These are phyloP conservation scores for Ichneumoninae sp. DNA, from an alignment of 2,888 invertebrate genomes.

Conservation along the genomic window DNA sequence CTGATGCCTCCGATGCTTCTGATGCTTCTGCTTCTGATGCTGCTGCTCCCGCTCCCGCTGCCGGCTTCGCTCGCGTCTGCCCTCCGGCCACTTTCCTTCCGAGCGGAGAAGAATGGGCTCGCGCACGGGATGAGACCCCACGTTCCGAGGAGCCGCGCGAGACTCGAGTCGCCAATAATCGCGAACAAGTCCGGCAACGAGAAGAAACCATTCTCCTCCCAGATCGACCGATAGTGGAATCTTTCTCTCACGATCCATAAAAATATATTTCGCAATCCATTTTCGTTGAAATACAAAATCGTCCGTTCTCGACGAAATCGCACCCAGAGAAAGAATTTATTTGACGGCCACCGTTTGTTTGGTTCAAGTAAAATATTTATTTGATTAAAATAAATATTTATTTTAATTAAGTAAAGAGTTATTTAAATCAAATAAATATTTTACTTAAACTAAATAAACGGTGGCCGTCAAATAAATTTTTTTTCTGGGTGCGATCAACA, in stretches of 20 bases:
- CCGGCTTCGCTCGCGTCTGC: constrained; percentile 69
- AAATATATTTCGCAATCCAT: not conserved
- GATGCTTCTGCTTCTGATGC: constrained; percentile 30
- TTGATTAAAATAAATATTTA: too few relatives aligned
- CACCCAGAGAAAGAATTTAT: too few relatives aligned
- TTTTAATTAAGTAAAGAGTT: too few relatives aligned
- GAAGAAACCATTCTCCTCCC: not conserved
- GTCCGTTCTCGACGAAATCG: not conserved
- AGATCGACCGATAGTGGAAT: not conserved
- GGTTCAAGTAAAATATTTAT: too few relatives aligned
- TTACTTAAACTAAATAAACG: too few relatives aligned
- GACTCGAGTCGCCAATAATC: constrained; percentile 41
- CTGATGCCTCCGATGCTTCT: constrained; percentile 23
- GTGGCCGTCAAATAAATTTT: too few relatives aligned
- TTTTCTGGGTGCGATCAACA: not conserved
- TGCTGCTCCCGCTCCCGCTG: constrained; percentile 10
- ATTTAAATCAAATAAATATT: too few relatives aligned
- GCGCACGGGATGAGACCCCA: constrained; percentile 42
- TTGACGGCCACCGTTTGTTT: too few relatives aligned
- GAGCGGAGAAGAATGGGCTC: constrained; percentile 67
- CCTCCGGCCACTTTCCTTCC: constrained; percentile 76
- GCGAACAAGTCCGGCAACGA: constrained; percentile 15
- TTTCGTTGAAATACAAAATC: not conserved
- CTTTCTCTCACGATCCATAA: not conserved
- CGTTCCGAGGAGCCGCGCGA: constrained; percentile 11